phyloP scores from a whole-genome alignment of 2,797 vertebrate genomes.

The Carduelis carduelis region DNA sequence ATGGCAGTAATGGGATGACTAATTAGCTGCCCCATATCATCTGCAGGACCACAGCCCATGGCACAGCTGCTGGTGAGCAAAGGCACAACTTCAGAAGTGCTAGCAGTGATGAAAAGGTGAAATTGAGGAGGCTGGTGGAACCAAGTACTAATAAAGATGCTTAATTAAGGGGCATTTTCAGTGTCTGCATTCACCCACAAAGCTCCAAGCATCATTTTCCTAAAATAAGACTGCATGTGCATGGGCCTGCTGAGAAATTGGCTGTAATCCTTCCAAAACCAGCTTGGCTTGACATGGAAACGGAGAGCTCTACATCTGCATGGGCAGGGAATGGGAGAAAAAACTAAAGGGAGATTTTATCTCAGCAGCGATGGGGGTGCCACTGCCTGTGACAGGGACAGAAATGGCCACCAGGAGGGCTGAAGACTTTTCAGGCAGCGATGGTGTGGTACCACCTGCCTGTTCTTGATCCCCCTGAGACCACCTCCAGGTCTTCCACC shows the following conservation, averaged over 20 bases:
- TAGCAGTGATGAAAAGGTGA: not conserved
- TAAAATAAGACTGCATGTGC: not conserved
- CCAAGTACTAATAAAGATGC: not conserved
- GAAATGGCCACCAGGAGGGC: not conserved
- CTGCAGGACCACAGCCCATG: not conserved
- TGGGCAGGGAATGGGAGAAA: not conserved
- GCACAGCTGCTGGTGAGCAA: not conserved
- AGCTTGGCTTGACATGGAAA: not conserved
- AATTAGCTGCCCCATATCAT: not conserved
- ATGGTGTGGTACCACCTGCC: not conserved
- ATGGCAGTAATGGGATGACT: not conserved
- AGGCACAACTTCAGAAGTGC: not conserved
- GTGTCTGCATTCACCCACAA: not conserved
- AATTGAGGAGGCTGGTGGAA: not conserved
- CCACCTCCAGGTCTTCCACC: not conserved
- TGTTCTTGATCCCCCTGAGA: not conserved
- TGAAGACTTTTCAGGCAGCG: not conserved
- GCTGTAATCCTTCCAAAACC: not conserved
- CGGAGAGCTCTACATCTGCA: rapidly evolving
- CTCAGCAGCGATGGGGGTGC: not conserved
- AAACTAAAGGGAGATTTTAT: not conserved
- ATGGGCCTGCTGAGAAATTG: not conserved
- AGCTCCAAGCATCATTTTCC: not conserved
- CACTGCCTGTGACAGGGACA: not conserved
- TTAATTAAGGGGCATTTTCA: not conserved